Percentiles rank a stretch among this genome's conserved stretches.
Conservation (phyloP, 53 echinoderm and acorn worm species). For the Zoroaster sp. region DNA sequence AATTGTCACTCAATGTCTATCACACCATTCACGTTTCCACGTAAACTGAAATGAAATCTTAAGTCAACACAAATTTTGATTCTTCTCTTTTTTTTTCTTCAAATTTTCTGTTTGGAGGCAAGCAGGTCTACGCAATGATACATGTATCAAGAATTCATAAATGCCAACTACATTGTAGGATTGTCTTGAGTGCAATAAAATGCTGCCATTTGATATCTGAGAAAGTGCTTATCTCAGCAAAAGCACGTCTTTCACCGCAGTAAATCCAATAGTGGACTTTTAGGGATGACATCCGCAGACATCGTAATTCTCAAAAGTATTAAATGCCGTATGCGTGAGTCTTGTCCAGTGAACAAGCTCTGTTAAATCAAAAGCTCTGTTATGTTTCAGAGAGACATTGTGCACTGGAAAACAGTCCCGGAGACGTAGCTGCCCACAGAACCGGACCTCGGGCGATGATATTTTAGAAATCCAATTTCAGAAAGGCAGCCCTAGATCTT, state of each 20-base stretch:
- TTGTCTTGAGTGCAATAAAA: not conserved
- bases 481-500: not conserved
- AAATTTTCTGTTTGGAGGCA: too few relatives aligned
- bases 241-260: not conserved
- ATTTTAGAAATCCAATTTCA: conserved; percentile 39
- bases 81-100: too few relatives aligned
- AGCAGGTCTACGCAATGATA: too few relatives aligned
- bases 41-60: not conserved
- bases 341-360: not conserved
- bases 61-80: not conserved
- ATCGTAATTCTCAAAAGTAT: conserved; percentile 5
- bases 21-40: not conserved
- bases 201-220: not conserved
- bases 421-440: not conserved
- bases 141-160: too few relatives aligned
- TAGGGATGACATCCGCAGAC: not conserved
- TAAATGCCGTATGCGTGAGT: not conserved
- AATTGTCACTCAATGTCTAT: not conserved
- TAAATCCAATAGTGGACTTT: not conserved
- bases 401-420: not conserved
- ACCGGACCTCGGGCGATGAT: not conserved
- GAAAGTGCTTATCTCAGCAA: not conserved
- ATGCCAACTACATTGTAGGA: not conserved
- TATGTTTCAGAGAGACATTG: not conserved
- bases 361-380: not conserved